Conservation (phyloP, 2,888 invertebrate genomes). For the Fabriciana adippe region DNA sequence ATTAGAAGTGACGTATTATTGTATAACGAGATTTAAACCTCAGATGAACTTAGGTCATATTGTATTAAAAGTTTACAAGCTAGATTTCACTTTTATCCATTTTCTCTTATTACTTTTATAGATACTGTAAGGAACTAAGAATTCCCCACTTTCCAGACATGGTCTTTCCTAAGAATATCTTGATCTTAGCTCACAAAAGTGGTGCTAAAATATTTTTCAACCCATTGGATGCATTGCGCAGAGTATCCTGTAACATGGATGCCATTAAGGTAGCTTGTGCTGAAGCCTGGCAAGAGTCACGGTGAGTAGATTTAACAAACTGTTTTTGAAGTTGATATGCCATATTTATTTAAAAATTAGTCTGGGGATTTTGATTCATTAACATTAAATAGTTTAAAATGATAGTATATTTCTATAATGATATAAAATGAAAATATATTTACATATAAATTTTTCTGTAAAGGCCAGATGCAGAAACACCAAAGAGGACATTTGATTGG, state of each 20-base stretch:
- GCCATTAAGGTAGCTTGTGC: slow-evolving; percentile 94
- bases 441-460: slow-evolving; percentile 40
- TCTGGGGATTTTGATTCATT: too few species aligned
- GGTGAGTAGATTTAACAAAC: slow-evolving; percentile 76
- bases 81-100: not conserved
- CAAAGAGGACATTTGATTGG: slow-evolving; percentile 97
- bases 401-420: not conserved
- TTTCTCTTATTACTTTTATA: slow-evolving; percentile 60
- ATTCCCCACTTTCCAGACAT: slow-evolving; percentile 98
- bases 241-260: slow-evolving; percentile 88
- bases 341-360: not conserved
- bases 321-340: not conserved
- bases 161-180: slow-evolving; percentile 96
- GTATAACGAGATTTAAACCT: not conserved
- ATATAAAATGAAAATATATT: slow-evolving; percentile 6
- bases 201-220: slow-evolving; percentile 91
- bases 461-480: slow-evolving; percentile 89
- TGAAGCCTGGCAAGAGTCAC: slow-evolving; percentile 94
- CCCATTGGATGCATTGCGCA: slow-evolving; percentile 93
- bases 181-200: slow-evolving; percentile 86
- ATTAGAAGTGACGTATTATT: not conserved
- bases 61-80: not conserved
- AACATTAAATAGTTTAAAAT: too few species aligned
- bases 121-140: slow-evolving; percentile 87
- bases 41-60: not conserved